Evolutionary conservation across 2,113 vertebrate genomes (phyloP), one percentile per base, ranked within the genome.

Genomic region (Rhizomys pruinosus): DNA sequence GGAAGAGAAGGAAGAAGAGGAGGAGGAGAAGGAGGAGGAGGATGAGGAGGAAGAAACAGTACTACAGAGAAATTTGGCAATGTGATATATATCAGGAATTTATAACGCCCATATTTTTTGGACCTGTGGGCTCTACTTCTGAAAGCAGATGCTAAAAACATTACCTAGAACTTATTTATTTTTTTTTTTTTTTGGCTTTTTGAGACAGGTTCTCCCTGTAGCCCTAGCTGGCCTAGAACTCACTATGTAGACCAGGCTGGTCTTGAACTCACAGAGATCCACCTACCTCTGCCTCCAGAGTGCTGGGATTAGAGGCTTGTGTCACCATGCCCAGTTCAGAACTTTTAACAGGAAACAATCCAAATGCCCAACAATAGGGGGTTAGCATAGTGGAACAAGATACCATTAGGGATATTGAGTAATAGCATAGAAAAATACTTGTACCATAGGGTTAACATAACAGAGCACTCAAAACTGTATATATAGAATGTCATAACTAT

Each of bases 41-140:
- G 52, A 39, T 16, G 59, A 15, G 20, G 20, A 8, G 87, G 29
- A 69, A 34, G 39, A 93, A 20, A 22, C 47, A 57, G 12, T 52
- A 32, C 55, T 85, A 92, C 72, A 82, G 64, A 90, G 39, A 84
- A 93, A 96, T 81, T 85, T 90, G 82, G 52, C 57, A 74, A 71
- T 16, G 52, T 12, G 4, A 68, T 42, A 29, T 27, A 4, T 44
- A 90, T 71, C 22, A 55, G 32, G 78, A 93, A 6, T 55, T 80
- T 94, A 79, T 63, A 90, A 74, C 85, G 42, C 37, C 47, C 7
- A n/a, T 77, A 37, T 25, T 23, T 93, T n/a, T 97, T 95, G 77
- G 73, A 91, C 23, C 39, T 42, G 42, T 25, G 84, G 47, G 9
- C 92, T 89, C 82, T 89, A 55, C 59, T 92, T 96, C 77, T 96